These are phyloP conservation scores for Tribolium castaneum DNA, from an alignment of 1,140 invertebrate species.

Conservation along the genomic window DNA sequence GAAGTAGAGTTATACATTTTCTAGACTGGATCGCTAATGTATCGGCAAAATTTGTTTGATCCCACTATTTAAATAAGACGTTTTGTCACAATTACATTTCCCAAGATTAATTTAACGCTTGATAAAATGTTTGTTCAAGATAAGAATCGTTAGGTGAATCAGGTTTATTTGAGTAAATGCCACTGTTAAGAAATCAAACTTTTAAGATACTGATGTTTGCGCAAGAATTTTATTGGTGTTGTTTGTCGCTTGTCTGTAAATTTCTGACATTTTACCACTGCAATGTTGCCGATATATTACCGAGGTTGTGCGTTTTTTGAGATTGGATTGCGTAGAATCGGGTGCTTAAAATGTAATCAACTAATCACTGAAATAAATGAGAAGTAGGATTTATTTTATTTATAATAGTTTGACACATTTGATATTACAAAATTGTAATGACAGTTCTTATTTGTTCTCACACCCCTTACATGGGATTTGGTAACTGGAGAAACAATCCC, in stretches of 20 bases:
- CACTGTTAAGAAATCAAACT: constrained; percentile 1
- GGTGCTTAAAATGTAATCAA: constrained; percentile 4
- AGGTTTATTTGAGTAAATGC: constrained; percentile 5
- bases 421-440: constrained; percentile 62
- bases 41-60: constrained; percentile 17
- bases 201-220: constrained; percentile 14
- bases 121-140: constrained; percentile 29
- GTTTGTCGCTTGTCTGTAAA: neutral
- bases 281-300: constrained; percentile 28
- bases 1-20: constrained; percentile 14
- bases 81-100: neutral
- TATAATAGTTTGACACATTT: constrained; percentile 61
- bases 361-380: constrained; percentile 47
- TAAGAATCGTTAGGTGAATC: constrained; percentile 2
- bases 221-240: neutral
- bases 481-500: constrained; percentile 63
- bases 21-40: neutral
- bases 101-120: neutral
- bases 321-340: constrained; percentile 28
- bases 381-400: constrained; percentile 53
- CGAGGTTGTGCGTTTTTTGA: constrained; percentile 27
- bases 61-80: neutral
- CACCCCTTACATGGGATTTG: constrained; percentile 63
- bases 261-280: constrained; percentile 24
- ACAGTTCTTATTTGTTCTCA: constrained; percentile 55